Evolutionary conservation across 92 coral and sea anemone species (phyloP).

Genomic region (Zoanthus solanderi): DNA sequence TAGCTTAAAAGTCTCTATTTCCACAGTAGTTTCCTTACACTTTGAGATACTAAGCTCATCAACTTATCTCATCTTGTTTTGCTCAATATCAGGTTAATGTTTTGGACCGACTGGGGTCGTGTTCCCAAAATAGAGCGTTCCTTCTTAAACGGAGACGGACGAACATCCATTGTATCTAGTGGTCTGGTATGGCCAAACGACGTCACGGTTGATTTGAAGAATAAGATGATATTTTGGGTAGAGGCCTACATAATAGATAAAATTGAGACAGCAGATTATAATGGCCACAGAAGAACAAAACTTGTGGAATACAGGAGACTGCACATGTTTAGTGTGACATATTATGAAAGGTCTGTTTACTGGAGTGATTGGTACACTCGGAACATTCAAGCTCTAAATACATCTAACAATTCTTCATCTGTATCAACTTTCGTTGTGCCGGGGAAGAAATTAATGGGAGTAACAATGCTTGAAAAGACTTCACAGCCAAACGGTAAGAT

Average conservation of each 20-base stretch:
- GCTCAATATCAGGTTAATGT: constrained; percentile 43
- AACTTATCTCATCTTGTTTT: too few relatives aligned
- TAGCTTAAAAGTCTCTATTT: too few relatives aligned
- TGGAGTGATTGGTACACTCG: constrained; percentile 62
- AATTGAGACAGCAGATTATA: constrained; percentile 65
- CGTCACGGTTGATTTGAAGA: constrained; percentile 48
- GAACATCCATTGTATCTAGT: constrained; percentile 43
- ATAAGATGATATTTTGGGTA: constrained; percentile 61
- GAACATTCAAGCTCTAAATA: background rate
- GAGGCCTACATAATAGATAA: constrained; percentile 42
- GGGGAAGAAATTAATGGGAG: background rate
- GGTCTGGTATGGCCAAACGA: constrained; percentile 70
- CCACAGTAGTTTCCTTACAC: too few relatives aligned
- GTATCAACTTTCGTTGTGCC: background rate
- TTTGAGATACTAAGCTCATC: too few relatives aligned
- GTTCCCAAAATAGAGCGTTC: constrained; percentile 58
- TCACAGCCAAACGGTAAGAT: constrained; percentile 16
- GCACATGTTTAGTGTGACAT: constrained; percentile 49
- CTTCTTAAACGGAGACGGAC: constrained; percentile 56
- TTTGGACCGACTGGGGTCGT: constrained; percentile 79
- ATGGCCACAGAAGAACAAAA: constrained; percentile 56
- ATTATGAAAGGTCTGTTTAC: constrained; percentile 24
- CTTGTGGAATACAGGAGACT: constrained; percentile 15
- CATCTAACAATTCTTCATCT: background rate
- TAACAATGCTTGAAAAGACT: constrained; percentile 9